A percentile compares a stretch with the other conserved stretches of the same genome.
Evolutionary conservation across 1,140 invertebrate species (phyloP).

Genomic region (Pachyrhynchus sulphureomaculatus): DNA sequence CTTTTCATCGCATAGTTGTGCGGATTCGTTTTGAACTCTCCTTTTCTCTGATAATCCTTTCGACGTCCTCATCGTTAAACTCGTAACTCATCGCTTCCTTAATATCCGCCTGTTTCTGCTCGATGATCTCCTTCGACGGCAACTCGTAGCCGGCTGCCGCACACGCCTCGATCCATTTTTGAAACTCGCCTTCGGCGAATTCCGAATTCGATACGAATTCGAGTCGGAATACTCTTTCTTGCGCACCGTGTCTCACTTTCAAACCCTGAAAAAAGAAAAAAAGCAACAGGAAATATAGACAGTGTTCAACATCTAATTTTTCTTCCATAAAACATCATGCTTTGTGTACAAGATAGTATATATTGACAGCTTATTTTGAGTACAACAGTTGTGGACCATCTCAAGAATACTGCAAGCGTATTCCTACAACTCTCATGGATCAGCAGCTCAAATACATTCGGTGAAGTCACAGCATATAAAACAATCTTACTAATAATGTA

Average conservation of each 20-base stretch:
- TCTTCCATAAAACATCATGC: too few species aligned
- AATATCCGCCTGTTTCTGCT: slow-evolving; percentile 86
- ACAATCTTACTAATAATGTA: too few species aligned
- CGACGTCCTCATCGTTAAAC: slow-evolving; percentile 82
- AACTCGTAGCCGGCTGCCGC: slow-evolving; percentile 71
- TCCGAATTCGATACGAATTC: slow-evolving; percentile 98
- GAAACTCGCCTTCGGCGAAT: slow-evolving; percentile 90
- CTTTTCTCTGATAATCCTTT: slow-evolving; percentile 82
- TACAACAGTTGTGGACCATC: too few species aligned
- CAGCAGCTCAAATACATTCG: too few species aligned
- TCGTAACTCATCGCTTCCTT: slow-evolving; percentile 86
- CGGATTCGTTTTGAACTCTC: slow-evolving; percentile 86
- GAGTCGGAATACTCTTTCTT: slow-evolving; percentile 90
- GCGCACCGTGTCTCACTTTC: slow-evolving; percentile 76
- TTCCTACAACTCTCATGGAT: not conserved
- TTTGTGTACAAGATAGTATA: too few species aligned
- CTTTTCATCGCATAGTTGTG: slow-evolving; percentile 98
- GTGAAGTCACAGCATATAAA: too few species aligned
- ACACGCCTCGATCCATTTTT: slow-evolving; percentile 89
- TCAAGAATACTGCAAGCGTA: not conserved
- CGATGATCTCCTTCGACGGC: slow-evolving; percentile 81
- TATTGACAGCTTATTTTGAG: too few species aligned
- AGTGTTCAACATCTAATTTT: too few species aligned
- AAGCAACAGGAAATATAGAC: too few species aligned
- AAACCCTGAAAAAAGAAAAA: slow-evolving; percentile 53